Base-by-base conservation (phyloP, 2,888 invertebrate genomes). In the Maniola hyperantus region DNA sequence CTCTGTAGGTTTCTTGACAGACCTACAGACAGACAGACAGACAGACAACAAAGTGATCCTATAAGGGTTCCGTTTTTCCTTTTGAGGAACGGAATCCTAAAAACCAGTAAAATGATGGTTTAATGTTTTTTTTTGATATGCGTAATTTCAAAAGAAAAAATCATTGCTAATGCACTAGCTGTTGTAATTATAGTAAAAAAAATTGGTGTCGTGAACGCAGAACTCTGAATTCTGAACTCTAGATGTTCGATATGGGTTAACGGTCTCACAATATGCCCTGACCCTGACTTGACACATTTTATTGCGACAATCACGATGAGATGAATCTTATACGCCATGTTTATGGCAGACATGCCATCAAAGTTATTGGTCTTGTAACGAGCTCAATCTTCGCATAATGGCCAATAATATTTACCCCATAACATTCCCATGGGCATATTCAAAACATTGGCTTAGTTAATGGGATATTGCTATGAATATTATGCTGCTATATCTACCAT, bases 241-340 rank as follows among this genome's bases (percentile, higher is more conserved):
- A 34, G 34, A 7, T 34, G 11, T 8, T 7, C 1, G 6, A 11
- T 11, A 42, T 10, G 0, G 6, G 5, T n/a, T 44, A 18, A 46
- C 8, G 15, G 7, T 10, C 48, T 4, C 48, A 48, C 48, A 48
- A 48, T 18, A 18, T 57, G 39, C 13, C 13, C 15, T 57, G 20
- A 20, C 42, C 34, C 34, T 48, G 33, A 18, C 44, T 50, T 11
- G 50, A 20, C 61, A 20, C 13, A 51, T 20, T 61, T 61, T 61
- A 51, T 61, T n/a, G 51, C 50, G 20, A 39, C 48, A 61, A 61
- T 61, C 61, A 39, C 36, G 50, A 39, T 20, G 50, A 61, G 48
- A 61, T 61, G 61, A 50, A 61, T 61, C 61, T 61, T 20, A 50
- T 20, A 61, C 50, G 61, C 50, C 50, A 61, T 61, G 61, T 61